Conservation (phyloP, 2,113 vertebrate species). For the Romanogobio albipinnatus region DNA sequence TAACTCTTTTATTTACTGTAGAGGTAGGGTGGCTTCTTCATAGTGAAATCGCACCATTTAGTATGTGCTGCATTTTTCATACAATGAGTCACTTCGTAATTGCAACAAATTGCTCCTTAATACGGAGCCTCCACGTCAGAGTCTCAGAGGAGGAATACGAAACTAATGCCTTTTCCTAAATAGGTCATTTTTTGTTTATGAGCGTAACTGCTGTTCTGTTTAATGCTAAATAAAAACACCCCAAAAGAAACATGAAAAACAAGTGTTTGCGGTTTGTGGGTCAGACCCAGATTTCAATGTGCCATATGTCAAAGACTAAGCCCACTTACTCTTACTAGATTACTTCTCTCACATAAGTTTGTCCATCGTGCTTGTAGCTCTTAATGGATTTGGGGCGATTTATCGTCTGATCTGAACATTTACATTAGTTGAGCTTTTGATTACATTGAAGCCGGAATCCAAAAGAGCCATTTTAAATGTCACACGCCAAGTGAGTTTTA, state of each 20-base stretch:
- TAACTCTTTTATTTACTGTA: slow-evolving; percentile 48
- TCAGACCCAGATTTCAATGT: slow-evolving; percentile 46
- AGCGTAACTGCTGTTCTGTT: slow-evolving; percentile 51
- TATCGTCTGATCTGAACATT: slow-evolving; percentile 57
- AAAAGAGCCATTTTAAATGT: slow-evolving; percentile 25
- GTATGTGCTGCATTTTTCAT: slow-evolving; percentile 43
- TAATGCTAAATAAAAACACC: slow-evolving; percentile 52
- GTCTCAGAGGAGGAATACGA: slow-evolving; percentile 42
- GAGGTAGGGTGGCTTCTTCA: slow-evolving; percentile 47
- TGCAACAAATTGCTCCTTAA: slow-evolving; percentile 39
- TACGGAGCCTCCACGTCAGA: slow-evolving; percentile 43
- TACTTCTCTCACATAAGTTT: slow-evolving; percentile 27
- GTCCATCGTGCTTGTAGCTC: slow-evolving; percentile 51
- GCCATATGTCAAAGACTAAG: slow-evolving; percentile 37
- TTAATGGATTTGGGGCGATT: slow-evolving; percentile 56
- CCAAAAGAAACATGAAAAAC: slow-evolving; percentile 49
- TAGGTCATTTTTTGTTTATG: slow-evolving; percentile 52
- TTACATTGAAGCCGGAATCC: slow-evolving; percentile 26
- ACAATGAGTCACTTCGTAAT: slow-evolving; percentile 36
- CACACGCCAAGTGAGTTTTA: not conserved
- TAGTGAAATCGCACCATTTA: slow-evolving; percentile 50
- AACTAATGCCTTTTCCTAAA: slow-evolving; percentile 49
- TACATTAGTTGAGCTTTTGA: slow-evolving; percentile 54
- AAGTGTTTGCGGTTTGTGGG: slow-evolving; percentile 46
- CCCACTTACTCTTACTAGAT: slow-evolving; percentile 35